A percentile compares a stretch with the other conserved stretches of the same genome.
Evolutionary conservation across 2,113 vertebrate genomes (phyloP).

Genomic region (Pavo muticus): DNA sequence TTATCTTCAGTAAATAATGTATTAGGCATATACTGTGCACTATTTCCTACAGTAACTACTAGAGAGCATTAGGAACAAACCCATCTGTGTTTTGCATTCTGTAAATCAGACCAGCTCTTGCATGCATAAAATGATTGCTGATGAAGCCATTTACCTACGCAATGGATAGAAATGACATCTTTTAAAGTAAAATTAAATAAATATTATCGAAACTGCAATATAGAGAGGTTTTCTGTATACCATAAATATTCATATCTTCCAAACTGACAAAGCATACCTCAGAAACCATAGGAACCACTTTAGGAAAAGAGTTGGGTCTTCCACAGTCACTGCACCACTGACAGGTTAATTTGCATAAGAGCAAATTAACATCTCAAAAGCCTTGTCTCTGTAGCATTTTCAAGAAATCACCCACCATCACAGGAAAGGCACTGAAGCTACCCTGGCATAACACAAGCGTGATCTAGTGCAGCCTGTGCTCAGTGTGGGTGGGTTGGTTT

Average conservation of each 20-base stretch:
- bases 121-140: slow-evolving; percentile 64
- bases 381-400: slow-evolving; percentile 19
- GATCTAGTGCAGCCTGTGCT: not conserved
- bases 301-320: slow-evolving; percentile 59
- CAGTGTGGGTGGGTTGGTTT: fast-evolving
- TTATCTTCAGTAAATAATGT: slow-evolving; percentile 75
- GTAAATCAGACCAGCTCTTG: slow-evolving; percentile 60
- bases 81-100: slow-evolving; percentile 62
- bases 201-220: slow-evolving; percentile 55
- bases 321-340: slow-evolving; percentile 35
- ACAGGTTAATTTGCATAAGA: slow-evolving; percentile 71
- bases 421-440: not conserved
- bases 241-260: slow-evolving; percentile 74
- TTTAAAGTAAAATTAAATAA: slow-evolving; percentile 68
- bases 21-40: slow-evolving; percentile 50
- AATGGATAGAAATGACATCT: slow-evolving; percentile 33
- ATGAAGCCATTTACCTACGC: slow-evolving; percentile 66
- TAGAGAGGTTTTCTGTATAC: slow-evolving; percentile 19
- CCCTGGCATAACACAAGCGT: not conserved
- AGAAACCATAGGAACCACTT: slow-evolving; percentile 70
- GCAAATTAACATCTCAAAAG: slow-evolving; percentile 76
- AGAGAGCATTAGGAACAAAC: slow-evolving; percentile 54
- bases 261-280: slow-evolving; percentile 57
- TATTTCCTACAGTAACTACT: slow-evolving; percentile 57
- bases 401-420: slow-evolving; percentile 42